Conservation (phyloP, 2,797 vertebrate species). For the Ctenopoma kingsleyae region DNA sequence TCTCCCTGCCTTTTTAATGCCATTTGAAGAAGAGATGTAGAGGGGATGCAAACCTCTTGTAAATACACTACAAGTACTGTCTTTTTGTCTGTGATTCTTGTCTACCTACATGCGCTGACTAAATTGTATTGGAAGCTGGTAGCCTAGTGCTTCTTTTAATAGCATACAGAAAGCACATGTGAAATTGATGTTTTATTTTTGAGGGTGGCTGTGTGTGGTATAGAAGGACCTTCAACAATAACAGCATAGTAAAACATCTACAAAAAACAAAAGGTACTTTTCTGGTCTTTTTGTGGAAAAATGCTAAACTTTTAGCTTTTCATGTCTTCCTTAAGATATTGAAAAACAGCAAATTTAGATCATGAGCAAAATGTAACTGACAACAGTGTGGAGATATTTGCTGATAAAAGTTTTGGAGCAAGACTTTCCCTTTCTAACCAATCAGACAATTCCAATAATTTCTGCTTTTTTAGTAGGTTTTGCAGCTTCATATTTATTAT, state of each 20-base stretch:
- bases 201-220: constrained; percentile 47
- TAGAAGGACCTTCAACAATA: constrained; percentile 45
- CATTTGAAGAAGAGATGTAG: constrained; percentile 63
- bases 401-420: too few species aligned
- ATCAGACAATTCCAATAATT: too few species aligned
- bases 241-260: constrained; percentile 44
- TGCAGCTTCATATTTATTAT: too few species aligned
- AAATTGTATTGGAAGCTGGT: constrained; percentile 55
- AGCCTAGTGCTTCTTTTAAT: constrained; percentile 42
- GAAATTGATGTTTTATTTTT: constrained; percentile 69
- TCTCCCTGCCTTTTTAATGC: constrained; percentile 64
- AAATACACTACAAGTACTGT: constrained; percentile 62
- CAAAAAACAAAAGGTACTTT: constrained; percentile 39
- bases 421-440: too few species aligned
- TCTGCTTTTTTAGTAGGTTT: too few species aligned
- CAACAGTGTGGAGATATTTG: too few species aligned
- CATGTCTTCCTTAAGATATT: background rate
- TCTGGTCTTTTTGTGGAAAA: constrained; percentile 22
- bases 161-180: constrained; percentile 57
- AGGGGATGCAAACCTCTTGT: constrained; percentile 53
- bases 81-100: constrained; percentile 46
- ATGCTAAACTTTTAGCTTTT: background rate
- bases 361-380: background rate
- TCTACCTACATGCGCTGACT: constrained; percentile 35
- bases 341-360: background rate